phyloP scores from a whole-genome alignment of 2,797 vertebrate species.

The Danio albolineatus region DNA sequence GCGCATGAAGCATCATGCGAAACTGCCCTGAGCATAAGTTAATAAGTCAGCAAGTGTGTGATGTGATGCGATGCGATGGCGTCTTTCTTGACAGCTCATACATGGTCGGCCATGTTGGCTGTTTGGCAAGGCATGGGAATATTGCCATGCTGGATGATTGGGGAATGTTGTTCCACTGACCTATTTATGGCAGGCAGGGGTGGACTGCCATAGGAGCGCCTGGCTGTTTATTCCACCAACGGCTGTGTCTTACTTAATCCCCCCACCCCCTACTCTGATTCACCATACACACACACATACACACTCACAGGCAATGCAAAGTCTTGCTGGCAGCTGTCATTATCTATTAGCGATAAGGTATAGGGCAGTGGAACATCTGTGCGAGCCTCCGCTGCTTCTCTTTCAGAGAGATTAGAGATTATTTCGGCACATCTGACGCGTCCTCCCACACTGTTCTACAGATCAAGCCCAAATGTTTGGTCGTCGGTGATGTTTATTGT shows the following conservation, averaged over 20 bases:
- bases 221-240: slow-evolving; percentile 54
- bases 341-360: slow-evolving; percentile 54
- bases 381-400: slow-evolving; percentile 4
- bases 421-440: neutral
- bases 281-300: slow-evolving; percentile 25
- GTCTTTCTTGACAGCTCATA: slow-evolving; percentile 23
- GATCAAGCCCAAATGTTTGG: neutral
- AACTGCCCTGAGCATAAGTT: slow-evolving; percentile 28
- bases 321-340: slow-evolving; percentile 56
- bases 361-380: slow-evolving; percentile 34
- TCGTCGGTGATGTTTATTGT: neutral
- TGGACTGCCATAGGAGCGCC: slow-evolving; percentile 47
- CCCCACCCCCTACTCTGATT: slow-evolving; percentile 53
- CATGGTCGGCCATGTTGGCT: slow-evolving; percentile 49
- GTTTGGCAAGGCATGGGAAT: slow-evolving; percentile 46
- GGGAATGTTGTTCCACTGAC: slow-evolving; percentile 57
- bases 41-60: slow-evolving; percentile 25
- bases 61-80: slow-evolving; percentile 5
- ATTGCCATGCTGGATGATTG: slow-evolving; percentile 49
- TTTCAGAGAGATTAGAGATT: slow-evolving; percentile 36
- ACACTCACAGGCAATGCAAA: slow-evolving; percentile 46
- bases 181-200: slow-evolving; percentile 51
- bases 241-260: slow-evolving; percentile 49
- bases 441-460: slow-evolving; percentile 8
- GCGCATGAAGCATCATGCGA: neutral